A percentile compares a stretch with the other conserved stretches of the same genome.
Conservation (phyloP, 2,113 vertebrate species). For the Bujurquina vittata region DNA sequence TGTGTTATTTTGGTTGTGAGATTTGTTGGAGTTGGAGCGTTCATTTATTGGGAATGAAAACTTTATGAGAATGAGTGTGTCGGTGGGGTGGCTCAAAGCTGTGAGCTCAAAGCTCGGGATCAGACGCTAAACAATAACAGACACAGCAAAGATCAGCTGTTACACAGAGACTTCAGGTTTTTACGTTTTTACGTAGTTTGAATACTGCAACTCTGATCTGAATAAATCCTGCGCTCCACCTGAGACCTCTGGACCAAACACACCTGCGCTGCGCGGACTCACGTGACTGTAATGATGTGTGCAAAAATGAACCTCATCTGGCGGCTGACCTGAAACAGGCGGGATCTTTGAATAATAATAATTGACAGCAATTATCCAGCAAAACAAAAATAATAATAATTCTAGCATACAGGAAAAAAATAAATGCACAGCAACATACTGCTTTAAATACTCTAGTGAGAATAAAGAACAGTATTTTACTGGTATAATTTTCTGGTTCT, state of each 20-base stretch:
- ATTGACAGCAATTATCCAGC: too few relatives aligned
- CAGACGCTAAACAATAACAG: neutral
- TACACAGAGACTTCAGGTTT: neutral
- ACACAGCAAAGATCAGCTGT: neutral
- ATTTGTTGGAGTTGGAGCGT: neutral
- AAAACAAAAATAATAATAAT: neutral
- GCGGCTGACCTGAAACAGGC: neutral
- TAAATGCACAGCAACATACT: neutral
- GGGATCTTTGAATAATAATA: too few relatives aligned
- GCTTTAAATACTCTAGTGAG: neutral
- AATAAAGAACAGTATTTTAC: neutral
- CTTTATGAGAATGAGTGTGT: too few relatives aligned
- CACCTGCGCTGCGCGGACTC: accelerated
- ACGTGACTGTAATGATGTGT: neutral
- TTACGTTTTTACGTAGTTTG: neutral
- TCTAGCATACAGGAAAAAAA: neutral
- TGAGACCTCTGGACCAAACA: neutral
- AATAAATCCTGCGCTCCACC: neutral
- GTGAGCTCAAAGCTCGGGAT: neutral
- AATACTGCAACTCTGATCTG: neutral
- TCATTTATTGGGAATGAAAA: neutral
- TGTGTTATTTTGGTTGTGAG: neutral
- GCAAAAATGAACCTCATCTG: neutral
- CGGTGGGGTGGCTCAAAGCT: neutral
- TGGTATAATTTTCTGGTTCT: neutral